phyloP scores from a whole-genome alignment of 2,797 vertebrate species.

The Glyptemys insculpta region DNA sequence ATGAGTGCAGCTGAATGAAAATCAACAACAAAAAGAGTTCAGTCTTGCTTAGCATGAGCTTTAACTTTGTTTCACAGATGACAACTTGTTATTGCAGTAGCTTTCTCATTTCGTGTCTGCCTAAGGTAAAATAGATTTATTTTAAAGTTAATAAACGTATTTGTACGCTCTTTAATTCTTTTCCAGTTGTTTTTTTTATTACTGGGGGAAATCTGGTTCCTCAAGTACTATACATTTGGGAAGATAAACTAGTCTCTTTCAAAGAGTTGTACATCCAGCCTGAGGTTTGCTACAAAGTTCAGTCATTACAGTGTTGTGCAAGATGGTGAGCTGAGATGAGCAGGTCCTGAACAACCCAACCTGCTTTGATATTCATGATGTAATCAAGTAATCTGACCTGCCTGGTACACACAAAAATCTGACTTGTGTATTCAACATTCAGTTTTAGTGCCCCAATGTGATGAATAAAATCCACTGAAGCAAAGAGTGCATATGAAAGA shows the following conservation, averaged over 20 bases:
- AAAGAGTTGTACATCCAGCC: constrained; percentile 53
- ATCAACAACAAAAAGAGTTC: constrained; percentile 36
- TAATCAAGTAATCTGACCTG: constrained; percentile 70
- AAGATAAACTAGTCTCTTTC: constrained; percentile 19
- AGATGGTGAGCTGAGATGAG: constrained; percentile 42
- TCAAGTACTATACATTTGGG: background rate
- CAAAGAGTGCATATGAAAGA: constrained; percentile 55
- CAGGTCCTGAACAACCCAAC: constrained; percentile 38
- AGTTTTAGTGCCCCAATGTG: constrained; percentile 64
- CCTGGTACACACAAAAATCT: constrained; percentile 49
- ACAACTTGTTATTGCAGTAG: constrained; percentile 43
- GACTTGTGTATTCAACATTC: constrained; percentile 65
- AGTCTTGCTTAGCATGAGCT: constrained; percentile 45
- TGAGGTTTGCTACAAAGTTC: constrained; percentile 56
- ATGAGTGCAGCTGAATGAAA: constrained; percentile 62
- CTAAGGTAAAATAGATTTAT: constrained; percentile 48
- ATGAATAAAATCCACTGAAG: constrained; percentile 70
- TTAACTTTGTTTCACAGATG: constrained; percentile 60
- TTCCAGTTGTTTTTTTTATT: background rate
- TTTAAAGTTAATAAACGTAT: constrained; percentile 64
- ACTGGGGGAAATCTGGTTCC: background rate
- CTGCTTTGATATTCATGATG: constrained; percentile 59
- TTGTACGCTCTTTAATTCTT: constrained; percentile 5
- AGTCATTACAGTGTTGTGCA: background rate
- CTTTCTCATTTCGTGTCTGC: constrained; percentile 44